Percentiles rank a stretch among this genome's conserved stretches.
Evolutionary conservation across 1,140 invertebrate species (phyloP).

Genomic region (Muscidifurax raptorellus): DNA sequence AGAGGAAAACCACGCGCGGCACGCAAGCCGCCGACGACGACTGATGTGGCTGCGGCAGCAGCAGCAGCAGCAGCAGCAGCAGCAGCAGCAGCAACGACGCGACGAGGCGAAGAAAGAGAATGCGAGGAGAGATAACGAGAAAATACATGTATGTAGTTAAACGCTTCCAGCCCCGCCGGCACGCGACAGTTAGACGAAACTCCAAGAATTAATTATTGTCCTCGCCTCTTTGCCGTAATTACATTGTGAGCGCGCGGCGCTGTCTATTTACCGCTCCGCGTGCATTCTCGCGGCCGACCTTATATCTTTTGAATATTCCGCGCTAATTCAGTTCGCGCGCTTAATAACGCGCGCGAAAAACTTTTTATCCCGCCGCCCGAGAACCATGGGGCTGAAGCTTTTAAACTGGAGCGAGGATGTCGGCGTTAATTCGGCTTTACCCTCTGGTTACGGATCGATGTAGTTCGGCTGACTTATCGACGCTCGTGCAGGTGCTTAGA

Average conservation of each 20-base stretch:
- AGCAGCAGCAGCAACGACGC: constrained; percentile 43
- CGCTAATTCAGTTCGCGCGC: neutral
- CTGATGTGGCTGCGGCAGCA: constrained; percentile 50
- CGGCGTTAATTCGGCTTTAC: neutral
- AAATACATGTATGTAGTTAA: constrained; percentile 47
- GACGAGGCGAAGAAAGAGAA: constrained; percentile 17
- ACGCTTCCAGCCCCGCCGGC: constrained; percentile 52
- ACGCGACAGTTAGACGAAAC: constrained; percentile 60
- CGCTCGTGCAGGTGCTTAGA: neutral
- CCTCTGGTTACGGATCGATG: neutral
- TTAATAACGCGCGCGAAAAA: neutral
- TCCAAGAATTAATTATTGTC: constrained; percentile 65
- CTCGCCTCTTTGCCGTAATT: constrained; percentile 57
- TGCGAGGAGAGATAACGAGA: constrained; percentile 29
- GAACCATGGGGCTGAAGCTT: no score
- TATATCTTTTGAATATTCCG: constrained; percentile 4
- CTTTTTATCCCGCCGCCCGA: no score
- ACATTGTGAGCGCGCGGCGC: constrained; percentile 14
- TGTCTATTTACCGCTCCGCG: constrained; percentile 29
- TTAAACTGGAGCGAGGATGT: neutral
- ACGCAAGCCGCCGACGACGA: constrained; percentile 26
- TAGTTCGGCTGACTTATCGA: constrained; percentile 1
- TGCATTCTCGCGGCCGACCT: neutral
- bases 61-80: no score
- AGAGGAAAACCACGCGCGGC: constrained; percentile 43